These are phyloP conservation scores for Prunella himalayana DNA, from an alignment of 2,113 vertebrate genomes.

Conservation along the genomic window DNA sequence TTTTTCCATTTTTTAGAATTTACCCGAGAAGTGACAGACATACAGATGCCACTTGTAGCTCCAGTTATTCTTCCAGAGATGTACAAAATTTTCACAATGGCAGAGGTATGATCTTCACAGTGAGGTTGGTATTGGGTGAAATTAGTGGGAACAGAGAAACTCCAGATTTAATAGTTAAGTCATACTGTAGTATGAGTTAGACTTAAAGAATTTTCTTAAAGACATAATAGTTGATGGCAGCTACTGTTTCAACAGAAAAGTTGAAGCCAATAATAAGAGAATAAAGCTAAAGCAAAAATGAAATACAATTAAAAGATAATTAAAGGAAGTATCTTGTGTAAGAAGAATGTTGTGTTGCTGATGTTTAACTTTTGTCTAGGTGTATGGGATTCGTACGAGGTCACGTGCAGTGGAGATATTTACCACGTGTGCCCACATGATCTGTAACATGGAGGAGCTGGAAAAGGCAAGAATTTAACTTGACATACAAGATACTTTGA, in stretches of 20 bases:
- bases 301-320: not conserved
- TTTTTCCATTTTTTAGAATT: conserved; percentile 78
- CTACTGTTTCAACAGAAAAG: not conserved
- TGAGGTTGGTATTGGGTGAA: not conserved
- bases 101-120: conserved; percentile 78
- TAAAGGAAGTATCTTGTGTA: not conserved
- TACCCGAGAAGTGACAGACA: conserved; percentile 96
- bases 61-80: conserved; percentile 98
- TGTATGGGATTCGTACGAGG: conserved; percentile 94
- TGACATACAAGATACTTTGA: not conserved
- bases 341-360: not conserved
- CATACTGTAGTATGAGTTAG: not conserved
- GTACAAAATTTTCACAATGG: conserved; percentile 99
- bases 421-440: conserved; percentile 97
- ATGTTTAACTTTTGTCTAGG: conserved; percentile 60
- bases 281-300: not conserved
- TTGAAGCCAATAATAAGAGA: not conserved
- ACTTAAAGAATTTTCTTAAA: not conserved
- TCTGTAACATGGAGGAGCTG: conserved; percentile 96
- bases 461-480: conserved; percentile 83
- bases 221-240: not conserved
- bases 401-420: conserved; percentile 97
- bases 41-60: conserved; percentile 96
- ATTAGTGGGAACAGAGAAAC: not conserved
- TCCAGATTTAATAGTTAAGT: not conserved